Base-by-base conservation (phyloP, 2,113 vertebrate species). In the Agapornis roseicollis region DNA sequence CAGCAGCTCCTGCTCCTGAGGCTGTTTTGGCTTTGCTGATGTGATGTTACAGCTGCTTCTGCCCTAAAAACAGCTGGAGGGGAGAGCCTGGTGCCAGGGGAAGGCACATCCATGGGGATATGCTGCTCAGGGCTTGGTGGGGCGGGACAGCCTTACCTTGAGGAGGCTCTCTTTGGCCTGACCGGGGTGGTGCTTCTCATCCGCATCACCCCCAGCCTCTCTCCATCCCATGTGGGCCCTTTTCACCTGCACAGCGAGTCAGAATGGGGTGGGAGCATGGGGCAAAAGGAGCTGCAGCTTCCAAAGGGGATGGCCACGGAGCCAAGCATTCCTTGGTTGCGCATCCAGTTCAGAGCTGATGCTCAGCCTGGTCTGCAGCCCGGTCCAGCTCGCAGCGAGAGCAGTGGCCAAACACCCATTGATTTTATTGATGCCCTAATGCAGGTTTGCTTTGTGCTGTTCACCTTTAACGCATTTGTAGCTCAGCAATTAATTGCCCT, bases 401-500 rank as follows among this genome's bases (percentile, higher is more conserved):
- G 29, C 88, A 5, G 11, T n/a, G 50, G 82, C 94, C 94, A 74
- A 18, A 6, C 0, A 0, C 77, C 83, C 69, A 93, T 92, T 47
- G 95, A 95, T 95, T 96, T 95, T 94, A 96, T 95, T 4, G 33
- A 46, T 64, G 3, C 63, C 70, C 76, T 56, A 27, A 70, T 65
- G 80, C 73, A 68, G 84, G 37, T 78, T 58, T 31, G 60, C 91
- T 88, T 82, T 23, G 0, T 9, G 2, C 17, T 0, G 60, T 68
- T 90, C 80, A 63, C 88, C 88, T 85, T 41, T 50, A 83, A 80
- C 39, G 5, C 15, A 0, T 39, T 42, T 47, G 78, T 31, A 88
- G 93, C 88, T 35, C 79, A 9, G 85, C 91, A 94, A 96, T 96
- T 94, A 90, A 96, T 96, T 95, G 60, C 61, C 83, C 3, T 4